Evolutionary conservation across 2,113 vertebrate species (phyloP).

Genomic region (Pampusana beccarii): DNA sequence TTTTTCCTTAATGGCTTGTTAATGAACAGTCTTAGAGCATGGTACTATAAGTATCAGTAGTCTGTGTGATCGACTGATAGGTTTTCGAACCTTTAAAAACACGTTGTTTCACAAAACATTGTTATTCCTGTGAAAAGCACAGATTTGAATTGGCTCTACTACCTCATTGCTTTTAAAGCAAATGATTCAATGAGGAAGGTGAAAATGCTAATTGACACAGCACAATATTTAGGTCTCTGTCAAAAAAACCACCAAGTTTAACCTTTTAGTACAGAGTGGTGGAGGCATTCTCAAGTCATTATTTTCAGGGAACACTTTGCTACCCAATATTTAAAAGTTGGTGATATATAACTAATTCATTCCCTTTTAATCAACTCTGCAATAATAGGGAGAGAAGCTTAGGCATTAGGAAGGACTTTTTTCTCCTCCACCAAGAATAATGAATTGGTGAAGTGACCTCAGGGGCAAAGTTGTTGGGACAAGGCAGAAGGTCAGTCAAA

Average conservation of each 20-base stretch:
- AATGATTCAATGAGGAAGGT: neutral
- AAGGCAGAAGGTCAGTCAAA: constrained; percentile 69
- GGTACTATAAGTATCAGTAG: neutral
- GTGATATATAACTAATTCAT: constrained; percentile 6
- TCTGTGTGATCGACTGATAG: neutral
- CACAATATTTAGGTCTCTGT: neutral
- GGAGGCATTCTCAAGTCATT: neutral
- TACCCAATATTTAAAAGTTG: constrained; percentile 21
- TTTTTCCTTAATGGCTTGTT: neutral
- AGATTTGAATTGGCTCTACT: neutral
- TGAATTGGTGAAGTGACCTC: constrained; percentile 60
- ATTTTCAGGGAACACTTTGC: neutral
- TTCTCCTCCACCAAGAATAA: constrained; percentile 38
- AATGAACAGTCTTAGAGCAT: neutral
- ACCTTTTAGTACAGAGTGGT: neutral
- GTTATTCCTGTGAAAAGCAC: neutral
- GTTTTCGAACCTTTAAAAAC: neutral
- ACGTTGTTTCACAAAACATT: neutral
- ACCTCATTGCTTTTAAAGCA: neutral
- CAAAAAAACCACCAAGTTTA: neutral
- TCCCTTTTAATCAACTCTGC: constrained; percentile 1
- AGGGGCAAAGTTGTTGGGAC: constrained; percentile 70
- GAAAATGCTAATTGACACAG: neutral
- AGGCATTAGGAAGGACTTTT: neutral
- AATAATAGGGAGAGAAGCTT: constrained; percentile 23